Evolutionary conservation across 92 coral and sea anemone species (phyloP).

Genomic region (Epizoanthus scotinus): DNA sequence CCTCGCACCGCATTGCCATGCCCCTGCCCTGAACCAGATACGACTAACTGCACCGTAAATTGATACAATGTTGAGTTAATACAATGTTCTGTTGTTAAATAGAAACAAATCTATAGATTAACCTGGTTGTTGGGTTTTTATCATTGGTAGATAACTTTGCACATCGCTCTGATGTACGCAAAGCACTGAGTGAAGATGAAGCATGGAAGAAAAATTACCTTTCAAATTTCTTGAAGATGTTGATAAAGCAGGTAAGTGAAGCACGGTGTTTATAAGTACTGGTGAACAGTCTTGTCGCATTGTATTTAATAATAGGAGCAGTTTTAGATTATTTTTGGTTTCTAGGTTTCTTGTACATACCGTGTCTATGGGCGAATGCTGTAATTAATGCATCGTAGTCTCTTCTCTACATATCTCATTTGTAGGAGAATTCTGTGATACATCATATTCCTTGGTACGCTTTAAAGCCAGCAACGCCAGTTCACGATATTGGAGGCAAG

Average conservation of each 20-base stretch:
- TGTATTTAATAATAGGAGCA: not conserved
- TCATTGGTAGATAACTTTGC: constrained; percentile 70
- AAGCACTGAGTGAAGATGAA: constrained; percentile 76
- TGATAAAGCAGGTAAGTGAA: constrained; percentile 62
- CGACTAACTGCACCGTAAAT: too few relatives aligned
- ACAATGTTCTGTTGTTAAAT: too few relatives aligned
- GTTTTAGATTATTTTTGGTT: too few relatives aligned
- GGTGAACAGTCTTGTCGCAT: not conserved
- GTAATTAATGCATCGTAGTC: not conserved
- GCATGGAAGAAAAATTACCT: constrained; percentile 60
- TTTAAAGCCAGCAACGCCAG: constrained; percentile 57
- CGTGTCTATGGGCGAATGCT: not conserved
- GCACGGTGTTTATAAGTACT: not conserved
- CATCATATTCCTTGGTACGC: constrained; percentile 64
- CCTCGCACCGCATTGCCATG: too few relatives aligned
- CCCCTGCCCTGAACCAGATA: not conserved
- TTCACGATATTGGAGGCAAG: constrained; percentile 62
- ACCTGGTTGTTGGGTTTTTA: not conserved
- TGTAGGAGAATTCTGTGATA: constrained; percentile 75
- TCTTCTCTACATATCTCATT: not conserved
- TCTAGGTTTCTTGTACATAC: too few relatives aligned
- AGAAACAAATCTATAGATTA: too few relatives aligned
- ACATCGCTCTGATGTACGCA: constrained; percentile 78
- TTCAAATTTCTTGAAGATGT: constrained; percentile 54
- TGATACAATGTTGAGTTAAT: too few relatives aligned